Percentiles rank a stretch among this genome's conserved stretches.
Evolutionary conservation across 1,140 invertebrate genomes (phyloP).

Genomic region (Elymnias hypermnestra): DNA sequence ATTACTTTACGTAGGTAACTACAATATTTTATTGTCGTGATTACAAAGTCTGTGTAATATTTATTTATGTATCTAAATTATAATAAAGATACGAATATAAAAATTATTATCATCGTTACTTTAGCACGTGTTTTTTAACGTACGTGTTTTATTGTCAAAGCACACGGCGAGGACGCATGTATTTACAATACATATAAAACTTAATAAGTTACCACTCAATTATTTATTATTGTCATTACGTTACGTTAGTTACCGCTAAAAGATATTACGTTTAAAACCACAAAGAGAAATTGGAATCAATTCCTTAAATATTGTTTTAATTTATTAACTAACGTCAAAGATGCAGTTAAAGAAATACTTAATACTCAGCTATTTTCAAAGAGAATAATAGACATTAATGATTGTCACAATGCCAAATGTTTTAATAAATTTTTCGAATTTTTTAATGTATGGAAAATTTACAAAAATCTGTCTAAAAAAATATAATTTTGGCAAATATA

Average conservation of each 20-base stretch:
- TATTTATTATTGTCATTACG: background rate
- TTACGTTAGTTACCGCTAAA: background rate
- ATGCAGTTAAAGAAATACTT: background rate
- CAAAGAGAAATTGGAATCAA: conserved; percentile 1
- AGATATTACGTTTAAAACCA: conserved; percentile 7
- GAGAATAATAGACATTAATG: no score
- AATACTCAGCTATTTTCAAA: background rate
- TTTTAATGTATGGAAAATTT: no score
- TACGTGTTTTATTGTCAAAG: background rate
- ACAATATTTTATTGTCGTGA: conserved; percentile 2
- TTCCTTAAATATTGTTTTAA: background rate
- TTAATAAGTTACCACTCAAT: no score
- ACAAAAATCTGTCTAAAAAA: no score
- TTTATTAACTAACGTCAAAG: background rate
- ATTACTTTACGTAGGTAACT: background rate
- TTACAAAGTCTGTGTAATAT: background rate
- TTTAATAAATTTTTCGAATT: no score
- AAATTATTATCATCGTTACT: no score
- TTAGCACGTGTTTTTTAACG: background rate
- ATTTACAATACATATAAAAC: background rate
- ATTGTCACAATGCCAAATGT: no score
- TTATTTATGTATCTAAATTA: background rate
- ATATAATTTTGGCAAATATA: no score
- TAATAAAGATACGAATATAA: background rate
- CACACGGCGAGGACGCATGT: background rate